These are phyloP conservation scores for Gavia stellata DNA, from an alignment of 2,113 vertebrate species.

Conservation along the genomic window DNA sequence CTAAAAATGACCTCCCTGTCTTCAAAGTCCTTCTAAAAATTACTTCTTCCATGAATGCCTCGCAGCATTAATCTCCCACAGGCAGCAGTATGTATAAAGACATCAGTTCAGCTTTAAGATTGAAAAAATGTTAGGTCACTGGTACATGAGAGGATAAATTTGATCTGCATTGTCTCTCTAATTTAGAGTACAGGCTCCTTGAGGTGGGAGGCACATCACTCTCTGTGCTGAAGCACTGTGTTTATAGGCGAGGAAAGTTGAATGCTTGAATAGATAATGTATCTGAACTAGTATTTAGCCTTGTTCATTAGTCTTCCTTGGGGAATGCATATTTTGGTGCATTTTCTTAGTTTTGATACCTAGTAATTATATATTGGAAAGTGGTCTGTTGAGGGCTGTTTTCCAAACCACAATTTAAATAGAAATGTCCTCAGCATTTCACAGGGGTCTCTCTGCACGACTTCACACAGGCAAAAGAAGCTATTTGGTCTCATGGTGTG, in stretches of 20 bases:
- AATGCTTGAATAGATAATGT: not conserved
- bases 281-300: not conserved
- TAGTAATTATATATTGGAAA: not conserved
- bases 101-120: not conserved
- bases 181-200: not conserved
- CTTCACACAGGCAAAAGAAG: not conserved
- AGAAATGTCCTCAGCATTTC: not conserved
- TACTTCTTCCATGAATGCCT: not conserved
- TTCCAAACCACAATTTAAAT: not conserved
- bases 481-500: not conserved
- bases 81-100: conserved; percentile 29
- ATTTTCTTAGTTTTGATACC: not conserved
- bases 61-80: conserved; percentile 43
- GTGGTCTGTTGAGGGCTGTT: not conserved
- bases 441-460: not conserved
- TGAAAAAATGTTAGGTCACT: not conserved
- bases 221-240: not conserved
- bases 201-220: not conserved
- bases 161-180: not conserved
- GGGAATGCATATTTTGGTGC: not conserved
- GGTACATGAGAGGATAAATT: not conserved
- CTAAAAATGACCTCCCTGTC: conserved; percentile 20
- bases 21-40: conserved; percentile 45
- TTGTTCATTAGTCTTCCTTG: not conserved
- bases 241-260: not conserved